A percentile compares a stretch with the other conserved stretches of the same genome.
Evolutionary conservation across 30 jellyfish, hydroid and myxozoan species (phyloP).

Genomic region (Hydractinia symbiolongicarpus): DNA sequence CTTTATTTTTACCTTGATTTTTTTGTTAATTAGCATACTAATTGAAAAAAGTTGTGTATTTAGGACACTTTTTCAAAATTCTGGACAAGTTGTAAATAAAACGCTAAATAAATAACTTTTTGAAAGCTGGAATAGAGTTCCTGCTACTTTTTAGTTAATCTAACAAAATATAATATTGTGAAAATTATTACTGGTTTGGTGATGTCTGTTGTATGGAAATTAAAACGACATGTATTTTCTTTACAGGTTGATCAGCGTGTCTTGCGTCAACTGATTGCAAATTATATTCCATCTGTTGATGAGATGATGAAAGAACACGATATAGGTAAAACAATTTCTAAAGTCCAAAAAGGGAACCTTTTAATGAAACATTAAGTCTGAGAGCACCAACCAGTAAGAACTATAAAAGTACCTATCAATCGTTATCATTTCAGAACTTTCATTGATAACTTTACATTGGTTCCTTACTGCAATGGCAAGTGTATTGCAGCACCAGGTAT

Average conservation of each 20-base stretch:
- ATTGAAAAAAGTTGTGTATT: too few relatives aligned
- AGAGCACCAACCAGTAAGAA: not conserved
- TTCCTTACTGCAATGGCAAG: constrained; percentile 89
- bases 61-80: too few relatives aligned
- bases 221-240: not conserved
- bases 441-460: constrained; percentile 93
- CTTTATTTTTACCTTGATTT: too few relatives aligned
- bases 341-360: not conserved
- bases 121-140: too few relatives aligned
- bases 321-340: constrained; percentile 52
- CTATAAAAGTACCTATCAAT: not conserved
- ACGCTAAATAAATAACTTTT: too few relatives aligned
- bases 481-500: constrained; percentile 69
- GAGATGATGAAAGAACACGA: constrained; percentile 76
- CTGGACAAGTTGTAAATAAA: too few relatives aligned
- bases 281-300: constrained; percentile 75
- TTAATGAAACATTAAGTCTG: not conserved
- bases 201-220: not conserved
- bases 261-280: constrained; percentile 87
- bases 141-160: too few relatives aligned
- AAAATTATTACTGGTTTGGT: not conserved
- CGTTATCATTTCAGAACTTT: constrained; percentile 37
- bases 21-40: too few relatives aligned
- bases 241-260: constrained; percentile 92
- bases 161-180: too few relatives aligned